These are phyloP conservation scores for Dendrolimus kikuchii DNA, from an alignment of 1,140 invertebrate species.

Conservation along the genomic window DNA sequence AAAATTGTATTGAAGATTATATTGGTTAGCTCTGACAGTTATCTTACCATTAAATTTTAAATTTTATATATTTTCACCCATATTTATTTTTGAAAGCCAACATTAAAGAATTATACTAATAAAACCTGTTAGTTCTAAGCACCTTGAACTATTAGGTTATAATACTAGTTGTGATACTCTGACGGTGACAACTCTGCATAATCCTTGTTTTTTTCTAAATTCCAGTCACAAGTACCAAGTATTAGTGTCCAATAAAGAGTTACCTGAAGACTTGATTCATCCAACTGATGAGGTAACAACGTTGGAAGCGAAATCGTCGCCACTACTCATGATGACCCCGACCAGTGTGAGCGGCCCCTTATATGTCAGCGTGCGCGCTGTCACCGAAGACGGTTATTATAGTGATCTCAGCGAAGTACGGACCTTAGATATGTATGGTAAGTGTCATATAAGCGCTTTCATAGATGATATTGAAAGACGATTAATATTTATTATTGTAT, in stretches of 20 bases:
- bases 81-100: no score
- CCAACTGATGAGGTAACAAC: conserved; percentile 71
- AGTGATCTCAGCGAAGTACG: conserved; percentile 77
- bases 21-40: no score
- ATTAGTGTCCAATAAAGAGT: conserved; percentile 72
- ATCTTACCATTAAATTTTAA: no score
- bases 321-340: conserved; percentile 73
- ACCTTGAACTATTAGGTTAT: no score
- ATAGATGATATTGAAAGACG: conserved; percentile 3
- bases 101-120: no score
- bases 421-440: conserved; percentile 58
- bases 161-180: no score
- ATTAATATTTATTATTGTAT: background rate
- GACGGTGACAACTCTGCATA: no score
- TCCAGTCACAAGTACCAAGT: conserved; percentile 77
- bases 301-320: conserved; percentile 68
- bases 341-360: conserved; percentile 69
- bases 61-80: no score
- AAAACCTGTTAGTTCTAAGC: no score
- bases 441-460: conserved; percentile 22
- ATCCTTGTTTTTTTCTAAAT: conserved; percentile 5
- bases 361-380: conserved; percentile 77
- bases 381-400: conserved; percentile 76
- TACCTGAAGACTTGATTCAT: conserved; percentile 47
- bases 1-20: no score